Evolutionary conservation across 2,797 vertebrate species (phyloP).

Genomic region (Epinephelus malabaricus): DNA sequence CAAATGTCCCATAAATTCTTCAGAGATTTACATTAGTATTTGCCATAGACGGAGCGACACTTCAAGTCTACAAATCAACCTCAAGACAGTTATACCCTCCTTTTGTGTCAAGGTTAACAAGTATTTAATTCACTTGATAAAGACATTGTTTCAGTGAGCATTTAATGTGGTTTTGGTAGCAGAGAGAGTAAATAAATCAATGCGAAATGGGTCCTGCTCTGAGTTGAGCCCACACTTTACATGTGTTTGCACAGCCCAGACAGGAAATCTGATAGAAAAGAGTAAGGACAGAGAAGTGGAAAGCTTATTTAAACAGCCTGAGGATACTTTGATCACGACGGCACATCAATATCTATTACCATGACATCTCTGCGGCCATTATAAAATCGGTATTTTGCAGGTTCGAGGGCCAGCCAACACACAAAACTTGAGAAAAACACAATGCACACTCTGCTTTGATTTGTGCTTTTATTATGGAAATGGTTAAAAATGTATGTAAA

Average conservation of each 20-base stretch:
- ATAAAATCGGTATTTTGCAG: slow-evolving; percentile 13
- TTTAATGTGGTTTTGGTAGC: slow-evolving; percentile 31
- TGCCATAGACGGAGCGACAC: neutral
- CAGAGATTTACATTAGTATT: slow-evolving; percentile 8
- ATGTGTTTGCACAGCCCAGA: neutral
- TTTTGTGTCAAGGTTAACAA: slow-evolving; percentile 31
- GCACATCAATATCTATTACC: slow-evolving; percentile 32
- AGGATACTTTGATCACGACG: slow-evolving; percentile 49
- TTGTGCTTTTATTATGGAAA: slow-evolving; percentile 36
- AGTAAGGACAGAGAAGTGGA: slow-evolving; percentile 16
- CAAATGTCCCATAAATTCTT: neutral
- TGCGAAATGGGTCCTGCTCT: slow-evolving; percentile 32
- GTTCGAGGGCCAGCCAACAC: neutral
- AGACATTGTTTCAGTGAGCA: slow-evolving; percentile 10
- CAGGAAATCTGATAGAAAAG: slow-evolving; percentile 12
- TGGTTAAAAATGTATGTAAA: slow-evolving; percentile 46
- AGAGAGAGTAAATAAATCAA: slow-evolving; percentile 44
- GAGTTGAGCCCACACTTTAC: slow-evolving; percentile 6
- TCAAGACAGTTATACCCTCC: slow-evolving; percentile 9
- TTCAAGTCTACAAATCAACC: neutral
- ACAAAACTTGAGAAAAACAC: slow-evolving; percentile 19
- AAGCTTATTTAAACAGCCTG: slow-evolving; percentile 35
- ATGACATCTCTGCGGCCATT: slow-evolving; percentile 36
- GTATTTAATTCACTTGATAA: slow-evolving; percentile 32
- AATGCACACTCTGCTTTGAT: slow-evolving; percentile 34